Percentiles rank a stretch among this genome's conserved stretches.
phyloP scores from a whole-genome alignment of 2,888 invertebrate species.

The Hemithea aestivaria region DNA sequence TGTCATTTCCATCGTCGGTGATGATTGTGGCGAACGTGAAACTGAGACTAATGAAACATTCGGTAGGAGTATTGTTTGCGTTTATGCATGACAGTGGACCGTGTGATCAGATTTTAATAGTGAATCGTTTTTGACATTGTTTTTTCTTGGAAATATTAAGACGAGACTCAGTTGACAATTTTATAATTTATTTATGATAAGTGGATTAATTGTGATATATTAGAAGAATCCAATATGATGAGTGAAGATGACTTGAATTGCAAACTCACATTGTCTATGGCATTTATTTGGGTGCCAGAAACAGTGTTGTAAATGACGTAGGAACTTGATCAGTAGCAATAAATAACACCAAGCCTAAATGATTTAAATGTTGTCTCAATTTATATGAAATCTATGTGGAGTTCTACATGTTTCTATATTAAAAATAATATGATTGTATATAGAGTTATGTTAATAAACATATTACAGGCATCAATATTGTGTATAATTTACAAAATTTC shows the following conservation, averaged over 20 bases:
- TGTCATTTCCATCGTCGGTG: slow-evolving; percentile 67
- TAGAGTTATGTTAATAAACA: slow-evolving; percentile 77
- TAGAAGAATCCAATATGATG: slow-evolving; percentile 55
- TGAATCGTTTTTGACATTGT: slow-evolving; percentile 74
- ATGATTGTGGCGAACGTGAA: slow-evolving; percentile 67
- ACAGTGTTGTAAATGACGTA: slow-evolving; percentile 29
- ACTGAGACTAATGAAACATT: slow-evolving; percentile 56
- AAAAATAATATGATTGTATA: slow-evolving; percentile 75
- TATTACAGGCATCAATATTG: slow-evolving; percentile 59
- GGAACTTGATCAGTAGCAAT: slow-evolving; percentile 43
- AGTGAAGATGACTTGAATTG: slow-evolving; percentile 53
- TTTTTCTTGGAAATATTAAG: slow-evolving; percentile 64
- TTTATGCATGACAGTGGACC: slow-evolving; percentile 73
- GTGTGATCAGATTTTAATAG: slow-evolving; percentile 69
- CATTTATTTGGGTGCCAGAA: slow-evolving; percentile 49
- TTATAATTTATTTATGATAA: slow-evolving; percentile 76
- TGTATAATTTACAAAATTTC: slow-evolving; percentile 36
- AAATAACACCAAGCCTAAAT: slow-evolving; percentile 63
- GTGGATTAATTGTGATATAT: slow-evolving; percentile 75
- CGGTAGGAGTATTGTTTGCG: slow-evolving; percentile 65
- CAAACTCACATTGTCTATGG: slow-evolving; percentile 46
- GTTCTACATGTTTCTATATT: slow-evolving; percentile 72
- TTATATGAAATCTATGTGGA: slow-evolving; percentile 65
- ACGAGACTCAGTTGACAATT: slow-evolving; percentile 71
- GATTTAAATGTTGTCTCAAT: slow-evolving; percentile 56